Base-by-base conservation (phyloP, 2,888 invertebrate species). In the Spilarctia lutea region DNA sequence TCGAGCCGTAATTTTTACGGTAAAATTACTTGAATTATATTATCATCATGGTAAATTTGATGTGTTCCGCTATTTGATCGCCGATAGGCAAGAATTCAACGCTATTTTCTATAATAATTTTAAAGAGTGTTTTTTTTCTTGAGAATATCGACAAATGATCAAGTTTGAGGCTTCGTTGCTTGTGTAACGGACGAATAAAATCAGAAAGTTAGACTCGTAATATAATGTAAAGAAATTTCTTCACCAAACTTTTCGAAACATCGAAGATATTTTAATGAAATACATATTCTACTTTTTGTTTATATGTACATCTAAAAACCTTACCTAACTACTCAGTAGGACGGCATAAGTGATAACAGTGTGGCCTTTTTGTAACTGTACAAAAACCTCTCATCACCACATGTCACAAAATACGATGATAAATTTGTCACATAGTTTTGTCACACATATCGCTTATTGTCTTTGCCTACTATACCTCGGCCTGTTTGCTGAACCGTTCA, bases 11-110 rank as follows among this genome's bases (percentile, higher is more conserved):
- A 87, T 91, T 90, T 90, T 92, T 90, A 91, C 89, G 90, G 91
- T 90, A 89, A 88, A 90, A 90, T 90, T 87, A 91, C 89, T 87
- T 85, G 89, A 91, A 92, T 92, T 91, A 91, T 86, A 84, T 84
- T 87, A 86, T 87, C 85, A 85, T 85, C 81, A 85, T 77, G 72
- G 82, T 76, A 82, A 82, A 78, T 78, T 81, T 77, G 82, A 85
- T 87, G 84, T 85, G 81, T 85, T 82, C 81, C 81, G 77, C 81
- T 82, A 81, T 80, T 81, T 80, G 78, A 79, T 82, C 71, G 77
- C 68, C 77, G 75, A 71, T 73, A 71, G 33, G 71, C 74, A 76
- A 76, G 67, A 71, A 68, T 75, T 63, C 74, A 73, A 52, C 65
- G 60, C 33, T 73, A 78, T 72, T 78, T 75, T 33, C 13, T 7